Conservation (phyloP, 1,140 invertebrate genomes). For the Trachelipus rathkii region DNA sequence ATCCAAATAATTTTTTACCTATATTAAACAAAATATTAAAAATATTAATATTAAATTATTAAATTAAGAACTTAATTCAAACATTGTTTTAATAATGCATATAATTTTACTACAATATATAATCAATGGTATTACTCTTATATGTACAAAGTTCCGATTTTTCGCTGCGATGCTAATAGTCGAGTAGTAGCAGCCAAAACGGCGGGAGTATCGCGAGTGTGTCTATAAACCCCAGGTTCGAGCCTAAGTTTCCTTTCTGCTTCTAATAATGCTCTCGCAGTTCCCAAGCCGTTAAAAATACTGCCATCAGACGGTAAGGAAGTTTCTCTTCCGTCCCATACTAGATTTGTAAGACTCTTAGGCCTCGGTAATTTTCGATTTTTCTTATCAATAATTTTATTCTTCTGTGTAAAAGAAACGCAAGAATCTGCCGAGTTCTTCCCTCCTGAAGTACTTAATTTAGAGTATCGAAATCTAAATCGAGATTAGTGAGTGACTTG, state of each 20-base stretch:
- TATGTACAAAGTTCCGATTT: slow-evolving; percentile 46
- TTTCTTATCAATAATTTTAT: slow-evolving; percentile 70
- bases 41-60: too few species aligned
- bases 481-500: slow-evolving; percentile 73
- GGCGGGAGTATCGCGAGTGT: slow-evolving; percentile 34
- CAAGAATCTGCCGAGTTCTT: slow-evolving; percentile 73
- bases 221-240: slow-evolving; percentile 40
- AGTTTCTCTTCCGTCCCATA: slow-evolving; percentile 61
- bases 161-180: slow-evolving; percentile 36
- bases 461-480: slow-evolving; percentile 74
- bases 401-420: slow-evolving; percentile 56
- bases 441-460: slow-evolving; percentile 81
- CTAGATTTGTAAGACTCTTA: slow-evolving; percentile 76
- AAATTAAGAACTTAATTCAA: too few species aligned
- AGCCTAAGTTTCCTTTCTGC: slow-evolving; percentile 40
- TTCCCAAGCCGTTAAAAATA: slow-evolving; percentile 18
- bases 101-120: too few species aligned
- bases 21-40: too few species aligned
- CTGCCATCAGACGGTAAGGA: slow-evolving; percentile 12
- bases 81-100: too few species aligned
- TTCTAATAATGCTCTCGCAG: slow-evolving; percentile 32
- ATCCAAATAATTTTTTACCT: too few species aligned
- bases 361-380: slow-evolving; percentile 55
- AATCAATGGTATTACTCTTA: slow-evolving; percentile 25
- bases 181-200: slow-evolving; percentile 41